A percentile compares a stretch with the other conserved stretches of the same genome.
Evolutionary conservation across 35 echinoderm and acorn worm genomes (phyloP).

Genomic region (Apostichopus japonicus): DNA sequence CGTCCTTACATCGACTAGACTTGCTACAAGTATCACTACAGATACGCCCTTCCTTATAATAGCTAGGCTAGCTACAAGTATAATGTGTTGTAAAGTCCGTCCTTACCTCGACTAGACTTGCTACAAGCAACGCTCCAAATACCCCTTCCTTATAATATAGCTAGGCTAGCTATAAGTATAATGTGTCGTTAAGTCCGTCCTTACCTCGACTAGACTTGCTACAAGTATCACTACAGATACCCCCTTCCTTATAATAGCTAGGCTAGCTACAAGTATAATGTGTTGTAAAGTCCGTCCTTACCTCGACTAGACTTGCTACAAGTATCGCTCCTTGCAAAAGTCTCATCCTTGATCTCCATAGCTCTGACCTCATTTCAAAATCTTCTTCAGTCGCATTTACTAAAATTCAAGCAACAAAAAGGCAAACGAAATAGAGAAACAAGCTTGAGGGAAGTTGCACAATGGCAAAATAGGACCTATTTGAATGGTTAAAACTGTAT

Average conservation of each 20-base stretch:
- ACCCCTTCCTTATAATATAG: too few relatives aligned
- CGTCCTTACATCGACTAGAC: too few relatives aligned
- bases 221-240: conserved; percentile 71
- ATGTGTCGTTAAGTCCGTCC: neutral
- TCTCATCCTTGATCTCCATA: conserved; percentile 69
- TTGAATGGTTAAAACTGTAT: too few relatives aligned
- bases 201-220: conserved; percentile 49
- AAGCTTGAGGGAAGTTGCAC: too few relatives aligned
- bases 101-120: conserved; percentile 44
- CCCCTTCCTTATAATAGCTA: too few relatives aligned
- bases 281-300: neutral
- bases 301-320: conserved; percentile 63
- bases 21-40: too few relatives aligned
- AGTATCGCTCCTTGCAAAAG: conserved; percentile 86
- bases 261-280: too few relatives aligned
- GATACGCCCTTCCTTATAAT: too few relatives aligned
- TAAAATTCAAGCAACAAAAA: neutral
- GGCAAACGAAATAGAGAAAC: neutral
- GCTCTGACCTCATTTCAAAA: conserved; percentile 20
- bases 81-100: too few relatives aligned
- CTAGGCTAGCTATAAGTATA: too few relatives aligned
- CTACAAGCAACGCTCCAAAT: conserved; percentile 74
- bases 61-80: too few relatives aligned
- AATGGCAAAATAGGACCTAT: too few relatives aligned
- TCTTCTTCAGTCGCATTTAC: conserved; percentile 32